Evolutionary conservation across 2,797 vertebrate species (phyloP), one percentile per base, ranked within the genome.

Genomic region (Xerus rutilus): DNA sequence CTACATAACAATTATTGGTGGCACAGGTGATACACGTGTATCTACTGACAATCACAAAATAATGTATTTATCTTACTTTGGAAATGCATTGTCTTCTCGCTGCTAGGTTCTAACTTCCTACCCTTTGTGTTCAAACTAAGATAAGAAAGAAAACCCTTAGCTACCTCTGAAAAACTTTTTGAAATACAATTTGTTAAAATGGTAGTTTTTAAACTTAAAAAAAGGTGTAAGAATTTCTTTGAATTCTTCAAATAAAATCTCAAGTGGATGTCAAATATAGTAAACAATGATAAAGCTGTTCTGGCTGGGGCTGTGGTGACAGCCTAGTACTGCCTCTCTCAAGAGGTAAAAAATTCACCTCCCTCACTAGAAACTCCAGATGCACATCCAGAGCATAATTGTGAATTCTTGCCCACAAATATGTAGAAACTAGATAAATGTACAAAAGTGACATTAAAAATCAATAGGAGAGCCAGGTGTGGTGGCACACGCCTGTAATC

Each of bases 1-100:
- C 91, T 59, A 93, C 17, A 39, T 47, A 72, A 43, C 74, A 74
- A 94, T 97, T 72, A 97, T 57, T 69, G 74, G 39, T 91, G 67
- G 83, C 32, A 86, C 0, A 59, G 65, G 54, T 67, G 85, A 81
- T 59, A 35, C 30, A 86, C 62, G 81, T 78, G n/a, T 45, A 78
- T 93, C 35, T 21, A 94, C 7, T 25, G 18, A 89, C 65, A 94
- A 79, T 86, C 87, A 83, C 67, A 49, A 96, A 96, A 82, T 64
- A 83, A 77, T 2, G 0, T 43, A 83, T 76, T 93, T 81, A 83
- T 89, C 64, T 89, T 43, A 85, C 15, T 82, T 74, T 86, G 39
- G 77, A 91, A 90, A 72, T 13, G 81, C 6, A 79, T 10, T 74
- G 12, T n/a, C 39, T n/a, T 23, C 35, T 96, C 30, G 62, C 20